Conservation (phyloP, 2,113 vertebrate genomes). For the Xiphias gladius region DNA sequence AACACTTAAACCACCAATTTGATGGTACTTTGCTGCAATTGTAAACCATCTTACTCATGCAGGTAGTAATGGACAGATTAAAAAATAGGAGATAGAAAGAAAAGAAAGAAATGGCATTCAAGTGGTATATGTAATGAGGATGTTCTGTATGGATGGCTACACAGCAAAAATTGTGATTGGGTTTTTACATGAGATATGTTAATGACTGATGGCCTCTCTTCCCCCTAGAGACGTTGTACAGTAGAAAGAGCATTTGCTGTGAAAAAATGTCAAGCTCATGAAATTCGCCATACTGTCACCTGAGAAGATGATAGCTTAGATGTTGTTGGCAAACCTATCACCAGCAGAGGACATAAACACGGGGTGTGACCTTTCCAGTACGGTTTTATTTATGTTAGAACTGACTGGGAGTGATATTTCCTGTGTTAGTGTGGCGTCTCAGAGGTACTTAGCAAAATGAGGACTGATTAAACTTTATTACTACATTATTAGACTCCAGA, state of each 20-base stretch:
- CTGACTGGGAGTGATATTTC: not conserved
- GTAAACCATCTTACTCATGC: too few species aligned
- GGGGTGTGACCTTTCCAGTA: conserved; percentile 3
- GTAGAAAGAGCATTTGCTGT: conserved; percentile 3
- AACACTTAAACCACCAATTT: not conserved
- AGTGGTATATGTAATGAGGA: conserved; percentile 16
- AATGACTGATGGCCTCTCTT: conserved; percentile 21
- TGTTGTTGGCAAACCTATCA: not conserved
- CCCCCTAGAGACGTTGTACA: not conserved
- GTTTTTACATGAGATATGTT: not conserved
- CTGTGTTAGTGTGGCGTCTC: not conserved
- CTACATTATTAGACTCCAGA: not conserved
- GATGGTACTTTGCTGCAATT: not conserved
- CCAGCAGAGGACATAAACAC: not conserved
- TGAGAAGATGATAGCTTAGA: not conserved
- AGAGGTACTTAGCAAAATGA: not conserved
- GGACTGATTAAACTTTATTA: not conserved
- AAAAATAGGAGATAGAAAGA: not conserved
- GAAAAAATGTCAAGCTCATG: conserved; percentile 27
- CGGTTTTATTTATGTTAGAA: not conserved
- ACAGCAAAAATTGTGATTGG: conserved; percentile 4
- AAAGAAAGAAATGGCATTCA: not conserved
- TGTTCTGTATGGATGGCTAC: conserved; percentile 17
- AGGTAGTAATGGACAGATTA: not conserved
- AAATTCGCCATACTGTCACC: conserved; percentile 6